Conservation (phyloP, 2,888 invertebrate species). For the Enchytraeus crypticus region DNA sequence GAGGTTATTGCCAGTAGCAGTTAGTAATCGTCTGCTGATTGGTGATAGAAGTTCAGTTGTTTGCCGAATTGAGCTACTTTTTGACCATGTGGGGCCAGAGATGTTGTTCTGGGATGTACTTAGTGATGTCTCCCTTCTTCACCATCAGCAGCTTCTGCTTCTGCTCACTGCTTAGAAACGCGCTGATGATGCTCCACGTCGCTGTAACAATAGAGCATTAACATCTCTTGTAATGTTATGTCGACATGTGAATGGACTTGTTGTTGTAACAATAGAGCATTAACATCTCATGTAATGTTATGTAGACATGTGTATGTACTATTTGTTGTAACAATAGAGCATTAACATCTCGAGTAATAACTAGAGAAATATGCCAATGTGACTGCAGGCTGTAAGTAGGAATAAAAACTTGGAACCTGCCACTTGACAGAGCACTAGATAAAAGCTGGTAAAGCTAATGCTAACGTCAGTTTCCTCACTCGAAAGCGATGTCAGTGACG, state of each 20-base stretch:
- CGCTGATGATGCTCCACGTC: constrained; percentile 20
- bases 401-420: too few relatives aligned
- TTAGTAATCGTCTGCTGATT: too few relatives aligned
- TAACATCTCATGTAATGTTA: too few relatives aligned
- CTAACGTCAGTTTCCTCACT: too few relatives aligned
- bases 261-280: not conserved
- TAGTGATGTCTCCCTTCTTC: constrained; percentile 20
- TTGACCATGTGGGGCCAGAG: constrained; percentile 26
- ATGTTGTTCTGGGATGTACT: constrained; percentile 16
- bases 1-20: too few relatives aligned
- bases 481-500: too few relatives aligned
- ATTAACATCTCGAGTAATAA: not conserved
- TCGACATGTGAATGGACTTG: not conserved
- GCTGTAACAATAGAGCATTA: constrained; percentile 7
- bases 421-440: too few relatives aligned
- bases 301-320: not conserved
- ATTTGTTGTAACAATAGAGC: not conserved
- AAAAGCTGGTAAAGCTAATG: too few relatives aligned
- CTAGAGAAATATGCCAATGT: not conserved
- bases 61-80: too few relatives aligned
- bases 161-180: constrained; percentile 19
- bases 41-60: too few relatives aligned
- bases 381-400: not conserved
- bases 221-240: too few relatives aligned
- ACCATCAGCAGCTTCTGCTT: constrained; percentile 19